phyloP scores from a whole-genome alignment of 2,888 invertebrate species.

The Latheticus oryzae region DNA sequence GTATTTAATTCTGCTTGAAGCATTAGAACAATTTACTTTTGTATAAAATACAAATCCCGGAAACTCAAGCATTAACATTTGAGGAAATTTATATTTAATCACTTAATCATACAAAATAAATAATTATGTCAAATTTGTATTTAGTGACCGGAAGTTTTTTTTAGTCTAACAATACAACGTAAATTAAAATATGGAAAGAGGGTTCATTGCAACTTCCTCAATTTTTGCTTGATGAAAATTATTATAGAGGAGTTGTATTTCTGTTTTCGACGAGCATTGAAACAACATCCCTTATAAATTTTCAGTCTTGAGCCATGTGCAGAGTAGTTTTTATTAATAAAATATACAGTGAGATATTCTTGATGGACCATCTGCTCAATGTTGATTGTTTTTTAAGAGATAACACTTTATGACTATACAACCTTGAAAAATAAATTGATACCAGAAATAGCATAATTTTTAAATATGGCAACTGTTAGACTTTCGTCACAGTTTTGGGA shows the following conservation, averaged over 20 bases:
- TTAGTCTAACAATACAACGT: slow-evolving; percentile 17
- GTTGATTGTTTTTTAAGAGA: slow-evolving; percentile 19
- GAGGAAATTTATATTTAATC: slow-evolving; percentile 25
- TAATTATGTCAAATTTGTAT: slow-evolving; percentile 18
- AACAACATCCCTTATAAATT: slow-evolving; percentile 31
- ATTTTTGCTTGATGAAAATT: slow-evolving; percentile 7
- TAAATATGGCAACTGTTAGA: no score
- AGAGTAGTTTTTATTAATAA: slow-evolving; percentile 15
- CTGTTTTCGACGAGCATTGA: slow-evolving; percentile 22
- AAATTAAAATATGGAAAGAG: slow-evolving; percentile 8
- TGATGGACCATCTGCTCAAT: slow-evolving; percentile 14
- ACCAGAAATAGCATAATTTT: no score
- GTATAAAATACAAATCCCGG: no score
- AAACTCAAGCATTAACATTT: no score
- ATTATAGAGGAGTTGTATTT: slow-evolving; percentile 24
- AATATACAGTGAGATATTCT: slow-evolving; percentile 19
- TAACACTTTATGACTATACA: slow-evolving; percentile 21
- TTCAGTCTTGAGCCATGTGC: slow-evolving; percentile 27
- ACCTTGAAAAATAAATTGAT: slow-evolving; percentile 28
- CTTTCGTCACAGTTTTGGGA: no score
- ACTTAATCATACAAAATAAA: slow-evolving; percentile 20
- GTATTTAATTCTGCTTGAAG: not conserved
- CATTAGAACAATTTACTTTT: not conserved
- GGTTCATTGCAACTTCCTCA: slow-evolving; percentile 25
- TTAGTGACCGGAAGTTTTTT: slow-evolving; percentile 20